Evolutionary conservation across 2,113 vertebrate species (phyloP), one percentile per base, ranked within the genome.

Genomic region (Zosterops borbonicus): DNA sequence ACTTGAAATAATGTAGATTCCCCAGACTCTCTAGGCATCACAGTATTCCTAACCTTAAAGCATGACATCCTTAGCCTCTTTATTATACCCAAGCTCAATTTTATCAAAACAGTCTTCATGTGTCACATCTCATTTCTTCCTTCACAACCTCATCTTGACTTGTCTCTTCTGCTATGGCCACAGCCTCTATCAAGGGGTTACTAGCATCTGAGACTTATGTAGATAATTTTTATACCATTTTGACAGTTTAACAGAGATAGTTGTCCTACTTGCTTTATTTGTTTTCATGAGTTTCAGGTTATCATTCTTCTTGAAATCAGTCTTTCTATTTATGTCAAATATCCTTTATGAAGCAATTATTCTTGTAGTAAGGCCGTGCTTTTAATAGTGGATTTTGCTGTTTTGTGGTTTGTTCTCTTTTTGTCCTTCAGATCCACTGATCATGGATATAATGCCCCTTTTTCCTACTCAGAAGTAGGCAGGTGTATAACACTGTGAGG

Each of bases 11-110:
- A 42, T 2, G 1, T 25, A 67, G 29, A n/a, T 35, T 85, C 24
- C 23, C 23, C 0, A 0, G 39, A 39, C 29, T 86, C 18, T 31
- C 17, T 58, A 28, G 17, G 13, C 21, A 53, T 74, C 14, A 7
- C 21, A 59, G 1, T 75, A 24, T 67, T 76, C 35, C 58, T 71
- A 90, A 55, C 12, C 28, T 79, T 90, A 55, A 75, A 49, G 35
- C 35, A n/a, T 47, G 62, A 82, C 22, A 50, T 39, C 24, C 21
- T 63, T 73, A 68, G 8, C 6, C 9, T 83, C 52, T 71, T 74
- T 42, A n/a, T 74, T 84, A 19, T 41, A n/a, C 5, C 7, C 17
- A 55, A 56, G 19, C 9, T 81, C 41, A 82, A 19, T 81, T 65
- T 67, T 62, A 22, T 55, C 47, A 31, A 49, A 83, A 83, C 7